These are phyloP conservation scores for Pollimyrus isidori DNA, from an alignment of 2,113 vertebrate genomes.

Conservation along the genomic window DNA sequence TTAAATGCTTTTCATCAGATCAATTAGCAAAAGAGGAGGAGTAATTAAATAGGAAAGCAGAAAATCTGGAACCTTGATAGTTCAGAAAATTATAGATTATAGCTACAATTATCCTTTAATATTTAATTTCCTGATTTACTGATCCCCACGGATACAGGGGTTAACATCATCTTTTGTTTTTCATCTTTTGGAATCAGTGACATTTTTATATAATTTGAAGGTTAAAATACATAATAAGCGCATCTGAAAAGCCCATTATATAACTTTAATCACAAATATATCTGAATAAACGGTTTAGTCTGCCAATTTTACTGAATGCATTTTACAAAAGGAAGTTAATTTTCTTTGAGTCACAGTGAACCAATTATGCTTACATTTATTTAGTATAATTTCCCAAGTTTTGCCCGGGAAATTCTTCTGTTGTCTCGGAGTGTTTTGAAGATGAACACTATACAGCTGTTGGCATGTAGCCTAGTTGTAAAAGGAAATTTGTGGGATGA, in stretches of 20 bases:
- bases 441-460: not conserved
- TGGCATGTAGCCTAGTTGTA: not conserved
- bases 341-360: not conserved
- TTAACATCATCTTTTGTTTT: not conserved
- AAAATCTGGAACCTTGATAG: not conserved
- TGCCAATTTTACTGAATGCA: constrained; percentile 17
- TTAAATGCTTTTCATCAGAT: not conserved
- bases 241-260: constrained; percentile 20
- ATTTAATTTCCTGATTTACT: not conserved
- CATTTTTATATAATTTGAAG: not conserved
- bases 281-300: constrained; percentile 33
- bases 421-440: not conserved
- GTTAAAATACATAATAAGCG: constrained; percentile 15
- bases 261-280: constrained; percentile 30
- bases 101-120: not conserved
- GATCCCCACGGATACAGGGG: not conserved
- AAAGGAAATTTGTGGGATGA: not conserved
- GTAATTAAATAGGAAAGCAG: not conserved
- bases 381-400: not conserved
- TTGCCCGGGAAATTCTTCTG: not conserved
- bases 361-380: not conserved
- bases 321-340: constrained; percentile 19
- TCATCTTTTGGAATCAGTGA: not conserved
- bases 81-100: constrained; percentile 3
- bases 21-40: not conserved